Evolutionary conservation across 2,113 vertebrate genomes (phyloP).

Genomic region (Tachysurus vachellii): DNA sequence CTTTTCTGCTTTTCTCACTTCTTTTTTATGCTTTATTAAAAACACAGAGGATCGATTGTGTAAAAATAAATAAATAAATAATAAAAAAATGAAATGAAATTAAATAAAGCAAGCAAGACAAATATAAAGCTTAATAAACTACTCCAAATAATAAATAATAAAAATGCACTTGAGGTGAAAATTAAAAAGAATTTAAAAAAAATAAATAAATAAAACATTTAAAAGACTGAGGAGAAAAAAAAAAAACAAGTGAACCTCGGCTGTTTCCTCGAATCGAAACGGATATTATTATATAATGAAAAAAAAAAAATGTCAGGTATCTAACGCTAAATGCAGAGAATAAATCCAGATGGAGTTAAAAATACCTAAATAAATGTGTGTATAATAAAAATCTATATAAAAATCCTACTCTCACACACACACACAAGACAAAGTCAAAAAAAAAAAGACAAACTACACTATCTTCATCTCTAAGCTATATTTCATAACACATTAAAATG

Average conservation of each 20-base stretch:
- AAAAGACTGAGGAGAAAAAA: background rate
- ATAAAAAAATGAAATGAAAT: background rate
- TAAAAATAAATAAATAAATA: background rate
- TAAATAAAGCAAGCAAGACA: background rate
- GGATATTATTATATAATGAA: background rate
- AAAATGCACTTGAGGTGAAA: background rate
- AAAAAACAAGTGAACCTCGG: background rate
- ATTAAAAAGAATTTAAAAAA: background rate
- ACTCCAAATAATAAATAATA: background rate
- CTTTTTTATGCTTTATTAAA: conserved; percentile 33
- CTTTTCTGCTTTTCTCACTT: conserved; percentile 32
- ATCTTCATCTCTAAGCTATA: background rate
- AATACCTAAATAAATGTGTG: background rate
- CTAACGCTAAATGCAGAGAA: background rate
- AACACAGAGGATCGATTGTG: background rate
- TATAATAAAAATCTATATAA: background rate
- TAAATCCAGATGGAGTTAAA: background rate
- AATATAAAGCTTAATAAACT: background rate
- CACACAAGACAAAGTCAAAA: background rate
- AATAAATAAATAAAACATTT: background rate
- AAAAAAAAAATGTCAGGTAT: background rate
- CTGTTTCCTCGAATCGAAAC: background rate
- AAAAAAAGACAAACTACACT: background rate
- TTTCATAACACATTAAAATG: background rate
- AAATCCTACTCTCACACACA: conserved; percentile 20